phyloP scores from a whole-genome alignment of 2,797 vertebrate genomes.

The Cuculus canorus region DNA sequence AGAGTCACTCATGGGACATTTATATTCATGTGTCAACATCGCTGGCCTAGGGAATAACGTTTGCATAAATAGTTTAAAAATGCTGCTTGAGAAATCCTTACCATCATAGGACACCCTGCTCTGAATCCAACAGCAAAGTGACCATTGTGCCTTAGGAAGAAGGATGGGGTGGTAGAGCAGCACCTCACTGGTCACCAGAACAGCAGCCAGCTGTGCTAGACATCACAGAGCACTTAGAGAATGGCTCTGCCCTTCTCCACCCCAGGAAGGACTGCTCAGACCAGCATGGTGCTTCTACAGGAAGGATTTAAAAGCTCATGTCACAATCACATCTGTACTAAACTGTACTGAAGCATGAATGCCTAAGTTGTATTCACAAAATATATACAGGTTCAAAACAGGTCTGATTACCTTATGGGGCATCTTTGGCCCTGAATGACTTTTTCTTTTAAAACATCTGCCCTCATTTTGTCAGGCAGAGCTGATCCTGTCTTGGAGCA shows the following conservation, averaged over 20 bases:
- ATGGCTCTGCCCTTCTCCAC: background rate
- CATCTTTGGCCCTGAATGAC: background rate
- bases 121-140: background rate
- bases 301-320: background rate
- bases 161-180: background rate
- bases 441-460: background rate
- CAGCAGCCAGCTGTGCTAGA: background rate
- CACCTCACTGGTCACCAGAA: rapidly evolving
- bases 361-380: background rate
- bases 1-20: background rate
- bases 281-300: rapidly evolving
- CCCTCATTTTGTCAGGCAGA: background rate
- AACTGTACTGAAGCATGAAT: background rate
- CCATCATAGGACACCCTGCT: background rate
- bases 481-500: background rate
- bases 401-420: background rate
- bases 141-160: background rate
- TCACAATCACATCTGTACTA: rapidly evolving
- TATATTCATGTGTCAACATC: background rate
- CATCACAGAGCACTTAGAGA: background rate
- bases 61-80: background rate
- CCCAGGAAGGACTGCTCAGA: background rate
- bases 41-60: background rate
- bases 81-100: background rate
- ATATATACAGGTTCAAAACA: background rate